Conservation (phyloP, 2,797 vertebrate genomes). For the Gallirallus australis region DNA sequence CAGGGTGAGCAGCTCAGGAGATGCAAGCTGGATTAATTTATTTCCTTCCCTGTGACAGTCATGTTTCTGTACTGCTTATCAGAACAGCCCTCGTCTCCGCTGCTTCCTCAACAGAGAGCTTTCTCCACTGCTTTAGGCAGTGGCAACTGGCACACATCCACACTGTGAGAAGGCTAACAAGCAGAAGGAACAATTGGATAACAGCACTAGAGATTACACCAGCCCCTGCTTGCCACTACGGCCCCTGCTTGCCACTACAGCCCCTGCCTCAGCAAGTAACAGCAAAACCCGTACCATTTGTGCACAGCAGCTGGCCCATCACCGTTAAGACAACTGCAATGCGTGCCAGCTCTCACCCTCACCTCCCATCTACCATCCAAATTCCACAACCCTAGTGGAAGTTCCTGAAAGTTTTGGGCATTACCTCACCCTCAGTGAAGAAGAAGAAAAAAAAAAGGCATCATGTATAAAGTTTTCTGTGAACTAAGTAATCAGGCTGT, state of each 20-base stretch:
- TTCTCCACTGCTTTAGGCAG: not conserved
- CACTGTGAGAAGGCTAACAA: not conserved
- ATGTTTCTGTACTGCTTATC: not conserved
- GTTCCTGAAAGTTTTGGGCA: not conserved
- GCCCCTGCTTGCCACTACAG: not conserved
- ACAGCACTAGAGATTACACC: fast-evolving
- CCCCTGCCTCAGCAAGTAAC: not conserved
- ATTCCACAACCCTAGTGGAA: not conserved
- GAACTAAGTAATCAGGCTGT: not conserved
- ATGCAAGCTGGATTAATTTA: not conserved
- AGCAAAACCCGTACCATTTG: not conserved
- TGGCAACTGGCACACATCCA: not conserved
- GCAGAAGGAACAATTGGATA: fast-evolving
- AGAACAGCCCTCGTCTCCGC: not conserved
- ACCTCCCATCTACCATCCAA: not conserved
- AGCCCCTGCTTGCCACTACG: not conserved
- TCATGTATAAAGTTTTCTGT: not conserved
- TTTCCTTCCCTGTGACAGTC: not conserved
- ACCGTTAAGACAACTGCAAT: not conserved
- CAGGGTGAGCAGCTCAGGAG: not conserved
- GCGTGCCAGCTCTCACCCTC: not conserved
- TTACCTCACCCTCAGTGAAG: not conserved
- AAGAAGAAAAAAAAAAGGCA: not conserved
- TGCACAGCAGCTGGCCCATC: not conserved
- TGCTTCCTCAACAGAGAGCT: not conserved